These are phyloP conservation scores for Ormyrus rosae DNA, from an alignment of 2,888 invertebrate species.

Conservation along the genomic window DNA sequence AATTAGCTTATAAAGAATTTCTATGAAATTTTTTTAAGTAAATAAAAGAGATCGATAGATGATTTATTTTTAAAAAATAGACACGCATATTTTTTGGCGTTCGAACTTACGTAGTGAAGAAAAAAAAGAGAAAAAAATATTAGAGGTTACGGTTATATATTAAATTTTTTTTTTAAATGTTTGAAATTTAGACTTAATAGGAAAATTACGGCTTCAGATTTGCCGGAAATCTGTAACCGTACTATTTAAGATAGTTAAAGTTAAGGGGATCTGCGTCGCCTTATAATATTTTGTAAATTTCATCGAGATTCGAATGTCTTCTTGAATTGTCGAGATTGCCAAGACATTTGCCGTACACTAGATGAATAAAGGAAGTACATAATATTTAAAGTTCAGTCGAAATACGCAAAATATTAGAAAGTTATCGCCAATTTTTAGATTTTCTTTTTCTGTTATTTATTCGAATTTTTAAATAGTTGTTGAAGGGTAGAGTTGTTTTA, in stretches of 20 bases:
- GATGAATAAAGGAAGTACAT: constrained; percentile 8
- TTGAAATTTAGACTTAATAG: constrained; percentile 24
- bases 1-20: constrained; percentile 15
- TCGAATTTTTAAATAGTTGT: no score
- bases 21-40: constrained; percentile 20
- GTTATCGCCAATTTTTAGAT: constrained; percentile 52
- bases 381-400: constrained; percentile 38
- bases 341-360: background rate
- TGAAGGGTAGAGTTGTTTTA: no score
- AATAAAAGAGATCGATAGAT: constrained; percentile 18
- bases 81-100: constrained; percentile 42
- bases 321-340: constrained; percentile 11
- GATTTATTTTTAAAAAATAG: constrained; percentile 26
- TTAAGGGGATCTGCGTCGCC: constrained; percentile 38
- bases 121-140: constrained; percentile 48
- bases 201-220: constrained; percentile 14
- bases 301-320: constrained; percentile 24
- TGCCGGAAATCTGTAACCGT: constrained; percentile 18
- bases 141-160: constrained; percentile 31
- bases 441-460: background rate
- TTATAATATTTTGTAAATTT: constrained; percentile 15
- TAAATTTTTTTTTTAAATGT: constrained; percentile 1
- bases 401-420: constrained; percentile 56
- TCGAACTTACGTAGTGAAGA: constrained; percentile 16
- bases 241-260: constrained; percentile 27